phyloP scores from a whole-genome alignment of 2,888 invertebrate genomes.

The Nephrotoma appendiculata region DNA sequence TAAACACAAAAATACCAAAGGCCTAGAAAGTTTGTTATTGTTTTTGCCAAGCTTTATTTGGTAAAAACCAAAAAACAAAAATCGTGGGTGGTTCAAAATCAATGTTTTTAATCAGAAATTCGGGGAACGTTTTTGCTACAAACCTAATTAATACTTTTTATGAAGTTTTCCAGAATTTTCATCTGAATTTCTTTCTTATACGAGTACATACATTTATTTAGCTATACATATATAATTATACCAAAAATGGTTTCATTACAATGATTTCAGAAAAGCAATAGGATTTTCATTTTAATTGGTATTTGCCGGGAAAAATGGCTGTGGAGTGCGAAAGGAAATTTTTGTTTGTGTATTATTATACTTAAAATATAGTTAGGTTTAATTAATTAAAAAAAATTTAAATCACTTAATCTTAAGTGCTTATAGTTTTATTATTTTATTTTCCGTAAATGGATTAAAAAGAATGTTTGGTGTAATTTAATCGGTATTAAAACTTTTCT shows the following conservation, averaged over 20 bases:
- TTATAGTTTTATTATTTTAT: background rate
- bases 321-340: background rate
- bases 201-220: too few species aligned
- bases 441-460: background rate
- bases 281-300: background rate
- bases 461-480: background rate
- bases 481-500: background rate
- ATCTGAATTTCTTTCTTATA: background rate
- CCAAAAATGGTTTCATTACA: background rate
- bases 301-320: background rate
- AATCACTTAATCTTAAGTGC: background rate
- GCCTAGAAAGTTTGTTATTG: background rate
- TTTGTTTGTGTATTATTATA: background rate
- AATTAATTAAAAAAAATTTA: background rate
- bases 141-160: background rate
- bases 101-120: background rate
- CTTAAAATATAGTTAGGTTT: background rate
- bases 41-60: background rate
- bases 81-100: background rate
- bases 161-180: background rate
- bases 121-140: background rate
- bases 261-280: too few species aligned
- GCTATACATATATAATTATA: background rate
- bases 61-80: background rate
- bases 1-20: background rate